Base-by-base conservation (phyloP, 2,888 invertebrate genomes). In the Cheiracanthium punctorium region DNA sequence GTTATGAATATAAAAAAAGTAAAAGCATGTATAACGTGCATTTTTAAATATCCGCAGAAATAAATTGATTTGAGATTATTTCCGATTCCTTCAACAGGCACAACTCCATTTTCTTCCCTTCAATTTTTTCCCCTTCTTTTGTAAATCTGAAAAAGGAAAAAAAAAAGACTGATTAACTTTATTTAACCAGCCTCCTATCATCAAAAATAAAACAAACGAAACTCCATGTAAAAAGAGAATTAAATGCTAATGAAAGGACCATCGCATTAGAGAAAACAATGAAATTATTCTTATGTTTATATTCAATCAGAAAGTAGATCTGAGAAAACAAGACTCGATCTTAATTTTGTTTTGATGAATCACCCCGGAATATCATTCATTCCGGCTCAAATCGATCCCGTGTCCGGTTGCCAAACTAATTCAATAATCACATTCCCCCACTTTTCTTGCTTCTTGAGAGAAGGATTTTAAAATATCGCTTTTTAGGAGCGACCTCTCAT, bases 391-490 rank as follows among this genome's bases (percentile, higher is more conserved):
- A 82, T 82, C 82, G 69, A 82, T 76, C 74, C 70, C 32, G 82
- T 82, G 82, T 82, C 82, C 75, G 82, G 82, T 82, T 76, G 58
- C 71, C 52, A 82, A 76, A 71, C 75, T 82, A 82, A 82, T 76
- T 82, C 75, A 82, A 82, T 82, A 76, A 82, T 81, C 81, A 69
- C 69, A 73, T 67, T 80, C 48, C 74, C 20, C 30, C 37, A 72
- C 74, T 29, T 52, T 81, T 52, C 81, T 70, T 75, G 69, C 52
- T 58, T 30, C 37, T 14, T 41, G 71, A 65, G 69, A 81, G 69
- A 80, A 81, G 74, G 71, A 76, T 74, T 82, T 75, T 82, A 82
- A 82, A 82, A 82, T 82, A 82, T 82, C 75, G 82, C 74, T 76
- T 71, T 82, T 75, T 43, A 82, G 71, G 29, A 24, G 71, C 58